A percentile compares a stretch with the other conserved stretches of the same genome.
These are phyloP conservation scores for Cardiocondyla obscurior DNA, from an alignment of 1,140 invertebrate genomes.

Conservation along the genomic window DNA sequence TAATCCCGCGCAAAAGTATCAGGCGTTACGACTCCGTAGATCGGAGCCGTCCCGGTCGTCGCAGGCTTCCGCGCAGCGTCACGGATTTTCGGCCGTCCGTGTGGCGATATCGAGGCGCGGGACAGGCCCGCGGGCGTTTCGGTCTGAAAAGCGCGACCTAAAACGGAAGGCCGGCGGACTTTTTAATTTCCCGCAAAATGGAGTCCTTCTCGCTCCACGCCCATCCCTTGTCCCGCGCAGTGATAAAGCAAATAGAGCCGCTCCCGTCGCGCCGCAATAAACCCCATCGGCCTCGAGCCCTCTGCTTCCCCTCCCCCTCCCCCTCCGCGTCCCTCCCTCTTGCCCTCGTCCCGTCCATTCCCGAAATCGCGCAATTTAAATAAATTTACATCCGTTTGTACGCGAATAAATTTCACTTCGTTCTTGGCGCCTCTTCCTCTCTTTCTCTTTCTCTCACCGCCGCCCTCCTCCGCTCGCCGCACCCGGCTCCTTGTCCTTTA, in stretches of 20 bases:
- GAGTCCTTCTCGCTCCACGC: constrained; percentile 79
- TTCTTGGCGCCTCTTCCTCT: constrained; percentile 72
- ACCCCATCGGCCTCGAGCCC: constrained; percentile 67
- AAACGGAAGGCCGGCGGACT: constrained; percentile 65
- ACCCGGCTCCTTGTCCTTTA: constrained; percentile 17
- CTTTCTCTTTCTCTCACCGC: constrained; percentile 22
- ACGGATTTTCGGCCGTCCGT: background rate
- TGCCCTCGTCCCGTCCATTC: constrained; percentile 69
- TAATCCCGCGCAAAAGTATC: background rate
- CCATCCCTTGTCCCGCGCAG: constrained; percentile 81
- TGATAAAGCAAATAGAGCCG: constrained; percentile 84
- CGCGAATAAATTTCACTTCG: constrained; percentile 82
- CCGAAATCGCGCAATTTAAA: constrained; percentile 83
- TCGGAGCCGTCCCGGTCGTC: background rate
- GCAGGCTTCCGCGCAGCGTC: no score
- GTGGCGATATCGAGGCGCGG: background rate
- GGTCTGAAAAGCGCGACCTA: constrained; percentile 51
- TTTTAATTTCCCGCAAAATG: constrained; percentile 82
- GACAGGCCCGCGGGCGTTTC: background rate
- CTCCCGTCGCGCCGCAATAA: constrained; percentile 80
- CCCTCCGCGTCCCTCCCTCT: constrained; percentile 53
- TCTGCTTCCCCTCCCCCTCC: constrained; percentile 36
- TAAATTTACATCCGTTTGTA: constrained; percentile 84
- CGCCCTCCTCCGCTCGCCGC: background rate
- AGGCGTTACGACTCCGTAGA: background rate